Base-by-base conservation (phyloP, 1,140 invertebrate genomes). In the Centruroides vittatus region DNA sequence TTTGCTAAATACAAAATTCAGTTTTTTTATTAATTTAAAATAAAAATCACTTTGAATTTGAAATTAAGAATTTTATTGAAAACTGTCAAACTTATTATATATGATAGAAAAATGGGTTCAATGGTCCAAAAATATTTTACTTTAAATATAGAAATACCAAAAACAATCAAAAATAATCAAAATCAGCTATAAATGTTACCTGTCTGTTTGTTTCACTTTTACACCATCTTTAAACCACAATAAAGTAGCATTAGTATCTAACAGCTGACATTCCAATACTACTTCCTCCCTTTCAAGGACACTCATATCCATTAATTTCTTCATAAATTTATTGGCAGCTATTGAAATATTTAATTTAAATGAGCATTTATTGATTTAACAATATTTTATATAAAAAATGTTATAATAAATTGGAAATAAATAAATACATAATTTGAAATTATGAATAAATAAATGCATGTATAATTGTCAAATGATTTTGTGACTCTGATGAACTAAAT, bases 321-420 rank as follows among this genome's bases (percentile, higher is more conserved):
- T 96, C 73, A 93, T 91, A 78, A 98, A 96, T 65, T 89, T 84
- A 76, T 97, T 95, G 67, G 86, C 84, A 77, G 95, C 89, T 93
- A 71, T 3, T 75, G 62, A 63, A 66, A 8, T 41, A 41, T 41
- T 41, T 41, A 41, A 41, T 23, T 23, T 23, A 23, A 23, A 23
- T 23, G 23, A 23, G 23, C 23, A 23, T 23, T 23, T 23, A 23
- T 23, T 23, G 23, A 0, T 23, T 23, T 23, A 23, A 23, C 23
- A 23, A 23, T 23, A 23, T 23, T 23, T 23, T 23, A 23, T 23
- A 23, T 23, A 23, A 23, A 23, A 23, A 23, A 23, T 2, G 23
- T 23, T 23, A 23, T 2, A 23, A 23, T 23, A 23, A 23, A 23
- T 23, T 23, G 23, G 1, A 23, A 23, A 23, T 23, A 23, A 23